Base-by-base conservation (phyloP, 2,888 invertebrate genomes). In the Scotopteryx bipunctaria region DNA sequence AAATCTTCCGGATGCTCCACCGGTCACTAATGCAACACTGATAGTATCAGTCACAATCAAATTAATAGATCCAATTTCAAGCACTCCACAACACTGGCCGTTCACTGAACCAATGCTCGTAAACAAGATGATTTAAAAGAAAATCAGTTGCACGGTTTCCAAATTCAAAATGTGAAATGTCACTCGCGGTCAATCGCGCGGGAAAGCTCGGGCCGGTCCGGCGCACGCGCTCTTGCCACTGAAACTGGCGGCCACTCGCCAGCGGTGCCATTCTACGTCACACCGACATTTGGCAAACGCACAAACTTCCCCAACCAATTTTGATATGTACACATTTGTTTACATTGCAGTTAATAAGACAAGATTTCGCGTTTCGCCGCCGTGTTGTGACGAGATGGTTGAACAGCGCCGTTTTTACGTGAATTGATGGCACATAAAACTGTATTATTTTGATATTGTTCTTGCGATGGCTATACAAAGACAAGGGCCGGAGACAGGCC, bases 141-240 rank as follows among this genome's bases (percentile, higher is more conserved):
- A 61, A 57, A 48, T 36, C 3, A 61, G 55, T 57, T 57, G 61
- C 64, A 62, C 66, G 63, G 56, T 59, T 67, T 72, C 59, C 66
- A 72, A 69, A 69, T 75, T 75, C 56, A 73, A 71, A 54, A 59
- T 51, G 52, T 64, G 52, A 69, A 76, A 71, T 81, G 80, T 79
- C 81, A 83, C 80, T 78, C 78, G 79, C 82, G 81, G 71, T 73
- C 61, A 66, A 64, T 70, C 69, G 65, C 78, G 81, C 79, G 80
- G 81, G 73, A 78, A 78, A 73, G 63, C 62, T 69, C 57, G 61
- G 70, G 81, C 77, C 78, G 78, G 76, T 71, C 72, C 77, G 75
- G 74, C 86, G 84, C 81, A 78, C 76, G 78, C 86, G 85, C 84
- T 67, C 64, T 71, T 81, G 69, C 74, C 74, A 78, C 78, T 83